Evolutionary conservation across 2,888 invertebrate genomes (phyloP).

Genomic region (Leucophenga montana): DNA sequence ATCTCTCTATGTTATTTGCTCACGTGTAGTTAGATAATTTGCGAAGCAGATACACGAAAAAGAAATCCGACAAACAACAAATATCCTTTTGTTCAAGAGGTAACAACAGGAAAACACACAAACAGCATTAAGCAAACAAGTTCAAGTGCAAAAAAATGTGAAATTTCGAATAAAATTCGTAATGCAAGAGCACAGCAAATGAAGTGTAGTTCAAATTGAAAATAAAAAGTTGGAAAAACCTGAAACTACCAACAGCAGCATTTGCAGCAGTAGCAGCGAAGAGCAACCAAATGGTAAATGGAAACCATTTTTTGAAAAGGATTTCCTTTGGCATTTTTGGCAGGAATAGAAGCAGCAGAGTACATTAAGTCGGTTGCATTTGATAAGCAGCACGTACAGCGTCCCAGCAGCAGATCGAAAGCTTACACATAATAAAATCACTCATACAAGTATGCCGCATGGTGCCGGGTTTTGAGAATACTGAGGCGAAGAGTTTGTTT

Average conservation of each 20-base stretch:
- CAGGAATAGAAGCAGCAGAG: slow-evolving; percentile 13
- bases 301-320: neutral
- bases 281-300: neutral
- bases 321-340: slow-evolving; percentile 10
- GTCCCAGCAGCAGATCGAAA: slow-evolving; percentile 6
- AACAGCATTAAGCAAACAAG: slow-evolving; percentile 55
- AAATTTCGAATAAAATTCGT: slow-evolving; percentile 28
- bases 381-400: slow-evolving; percentile 62
- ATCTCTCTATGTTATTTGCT: slow-evolving; percentile 4
- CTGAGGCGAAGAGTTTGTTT: no score
- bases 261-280: slow-evolving; percentile 4
- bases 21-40: neutral
- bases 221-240: slow-evolving; percentile 2
- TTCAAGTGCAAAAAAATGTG: slow-evolving; percentile 36
- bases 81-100: slow-evolving; percentile 14
- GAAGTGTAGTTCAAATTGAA: neutral
- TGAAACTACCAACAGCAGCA: slow-evolving; percentile 17
- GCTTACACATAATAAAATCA: slow-evolving; percentile 26
- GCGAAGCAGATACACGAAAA: neutral
- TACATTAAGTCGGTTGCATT: slow-evolving; percentile 55
- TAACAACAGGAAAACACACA: slow-evolving; percentile 23
- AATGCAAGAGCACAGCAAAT: slow-evolving; percentile 1
- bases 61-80: slow-evolving; percentile 11
- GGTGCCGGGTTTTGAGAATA: no score
- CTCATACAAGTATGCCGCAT: slow-evolving; percentile 20